Conservation (phyloP, 2,797 vertebrate species). For the Crotalus adamanteus region DNA sequence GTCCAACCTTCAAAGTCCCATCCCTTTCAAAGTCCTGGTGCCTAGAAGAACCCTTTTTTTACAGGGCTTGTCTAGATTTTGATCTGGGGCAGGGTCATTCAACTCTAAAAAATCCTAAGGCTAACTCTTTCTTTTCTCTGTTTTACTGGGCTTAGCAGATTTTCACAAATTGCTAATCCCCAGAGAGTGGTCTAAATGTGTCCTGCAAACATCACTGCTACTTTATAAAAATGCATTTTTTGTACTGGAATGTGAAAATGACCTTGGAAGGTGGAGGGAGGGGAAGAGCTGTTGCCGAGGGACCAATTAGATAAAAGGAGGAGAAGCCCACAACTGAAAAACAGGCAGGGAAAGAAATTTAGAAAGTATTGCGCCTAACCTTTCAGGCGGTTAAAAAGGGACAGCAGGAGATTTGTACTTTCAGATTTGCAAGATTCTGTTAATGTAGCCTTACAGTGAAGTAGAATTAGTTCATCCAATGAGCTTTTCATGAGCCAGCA, state of each 20-base stretch:
- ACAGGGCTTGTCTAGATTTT: neutral
- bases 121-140: neutral
- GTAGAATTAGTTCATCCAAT: neutral
- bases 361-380: neutral
- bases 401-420: neutral
- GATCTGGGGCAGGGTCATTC: neutral
- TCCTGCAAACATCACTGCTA: neutral
- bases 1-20: neutral
- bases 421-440: neutral
- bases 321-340: neutral
- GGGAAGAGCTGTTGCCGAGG: neutral
- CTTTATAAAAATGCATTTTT: neutral
- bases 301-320: neutral
- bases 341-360: neutral
- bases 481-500: neutral
- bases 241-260: neutral
- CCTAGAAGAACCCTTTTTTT: neutral
- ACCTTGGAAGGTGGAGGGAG: neutral
- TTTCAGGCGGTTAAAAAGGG: neutral
- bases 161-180: neutral
- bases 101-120: neutral
- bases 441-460: neutral
- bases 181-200: neutral
- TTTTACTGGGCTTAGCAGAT: neutral
- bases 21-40: neutral